Evolutionary conservation across 2,113 vertebrate species (phyloP), one percentile per base, ranked within the genome.

Genomic region (Coptodon bakossiorum): DNA sequence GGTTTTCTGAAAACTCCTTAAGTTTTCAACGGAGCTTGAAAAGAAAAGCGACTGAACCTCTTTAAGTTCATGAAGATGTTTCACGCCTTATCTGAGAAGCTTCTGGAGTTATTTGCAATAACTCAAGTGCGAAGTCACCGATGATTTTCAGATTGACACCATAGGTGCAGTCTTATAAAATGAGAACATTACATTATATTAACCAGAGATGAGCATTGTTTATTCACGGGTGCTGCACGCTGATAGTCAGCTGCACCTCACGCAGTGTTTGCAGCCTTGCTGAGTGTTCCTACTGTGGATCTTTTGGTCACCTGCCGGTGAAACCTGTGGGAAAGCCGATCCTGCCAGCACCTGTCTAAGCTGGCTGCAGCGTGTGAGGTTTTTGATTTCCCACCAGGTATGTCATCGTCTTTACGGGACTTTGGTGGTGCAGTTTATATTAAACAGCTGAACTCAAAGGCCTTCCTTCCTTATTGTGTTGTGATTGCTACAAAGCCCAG

Each of bases 391-490:
- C n/a, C 36, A 13, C 36, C 52, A 31, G 66, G 19, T 59, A 40
- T 3, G 22, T 48, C 84, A 8, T 9, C 6, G 3, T 81, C 57
- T 36, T 16, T 4, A 13, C 2, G 19, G 11, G 29, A 71, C 5
- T 10, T 78, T 12, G 17, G 43, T 31, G 71, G 59, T 59, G n/a
- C 50, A 9, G 81, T 50, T 57, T 6, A 22, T 76, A 61, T 40
- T 24, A 83, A 86, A 48, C 61, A 17, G 84, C 29, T 76, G 56
- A 88, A 53, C 80, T 66, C 45, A 9, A 3, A 79, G 54, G 36
- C 52, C 54, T 57, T 57, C 1, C 22, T 43, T 52, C 50, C 73
- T 80, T n/a, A 34, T 53, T 12, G 16, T 48, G 38, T 78, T 13
- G 9, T 43, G 12, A 8, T 24, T 19, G 29, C n/a, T 11, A 54